Conservation (phyloP, 2,888 invertebrate genomes). For the Heliconius ismenius region DNA sequence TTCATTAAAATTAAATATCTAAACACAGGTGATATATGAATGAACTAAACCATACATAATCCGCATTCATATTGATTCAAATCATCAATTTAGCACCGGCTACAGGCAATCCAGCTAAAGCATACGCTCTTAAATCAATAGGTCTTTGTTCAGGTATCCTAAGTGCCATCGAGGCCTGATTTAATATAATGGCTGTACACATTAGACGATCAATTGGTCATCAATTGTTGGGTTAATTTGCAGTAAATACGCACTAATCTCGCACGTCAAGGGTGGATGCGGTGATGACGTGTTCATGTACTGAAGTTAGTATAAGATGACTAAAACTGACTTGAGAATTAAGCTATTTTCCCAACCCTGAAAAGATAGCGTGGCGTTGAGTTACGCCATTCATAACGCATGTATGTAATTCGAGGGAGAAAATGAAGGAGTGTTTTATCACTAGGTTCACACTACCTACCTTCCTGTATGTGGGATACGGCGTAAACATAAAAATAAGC, state of each 20-base stretch:
- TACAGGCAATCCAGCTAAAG: slow-evolving; percentile 48
- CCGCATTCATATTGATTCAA: slow-evolving; percentile 41
- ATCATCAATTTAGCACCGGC: slow-evolving; percentile 60
- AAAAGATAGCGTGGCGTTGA: not conserved
- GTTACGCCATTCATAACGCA: too few relatives aligned
- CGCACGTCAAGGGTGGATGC: slow-evolving; percentile 55
- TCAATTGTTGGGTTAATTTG: slow-evolving; percentile 76
- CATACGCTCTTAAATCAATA: slow-evolving; percentile 70
- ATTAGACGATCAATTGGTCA: slow-evolving; percentile 72
- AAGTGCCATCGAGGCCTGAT: slow-evolving; percentile 62
- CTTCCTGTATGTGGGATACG: too few relatives aligned
- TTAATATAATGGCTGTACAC: slow-evolving; percentile 73
- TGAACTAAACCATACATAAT: slow-evolving; percentile 33
- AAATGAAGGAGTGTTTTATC: too few relatives aligned
- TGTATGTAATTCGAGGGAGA: too few relatives aligned
- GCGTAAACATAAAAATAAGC: too few relatives aligned
- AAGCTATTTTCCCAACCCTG: not conserved
- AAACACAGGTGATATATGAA: slow-evolving; percentile 15
- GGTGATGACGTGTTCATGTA: slow-evolving; percentile 42
- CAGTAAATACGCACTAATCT: slow-evolving; percentile 73
- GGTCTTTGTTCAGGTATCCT: slow-evolving; percentile 73
- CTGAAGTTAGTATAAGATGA: slow-evolving; percentile 3
- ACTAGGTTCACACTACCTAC: too few relatives aligned
- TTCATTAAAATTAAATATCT: slow-evolving; percentile 20
- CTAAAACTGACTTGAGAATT: not conserved